Base-by-base conservation (phyloP, 30 jellyfish, hydroid and myxozoan species). In the Aurelia sp. region DNA sequence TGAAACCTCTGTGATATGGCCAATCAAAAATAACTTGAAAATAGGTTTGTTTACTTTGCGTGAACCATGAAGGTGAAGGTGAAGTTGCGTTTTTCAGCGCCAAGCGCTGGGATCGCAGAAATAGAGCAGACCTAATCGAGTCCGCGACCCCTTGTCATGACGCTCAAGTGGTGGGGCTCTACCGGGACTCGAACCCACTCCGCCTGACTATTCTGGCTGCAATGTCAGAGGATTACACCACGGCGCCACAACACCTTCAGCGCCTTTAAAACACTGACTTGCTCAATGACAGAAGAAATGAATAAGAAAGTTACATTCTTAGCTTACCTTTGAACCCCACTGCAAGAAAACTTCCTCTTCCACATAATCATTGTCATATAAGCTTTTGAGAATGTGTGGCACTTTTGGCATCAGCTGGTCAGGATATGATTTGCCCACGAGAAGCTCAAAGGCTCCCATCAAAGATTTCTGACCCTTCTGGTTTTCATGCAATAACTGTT, bases 331-430 rank as follows among this genome's bases (percentile, higher is more conserved):
- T 33, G 97, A 60, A 16, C 96, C 96, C 99, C 99, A 96, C 60
- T 92, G 96, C 71, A 96, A 47, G 55, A 96, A 77, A 35, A 96
- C 93, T 62, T 96, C 99, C 62, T 96, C 99, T 59, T 96, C 99
- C 47, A 96, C 91, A 65, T 81, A 73, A 74, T 96, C 99, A 61
- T 53, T 50, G 93, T 96, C 98, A 76, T 91, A 96, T n/a, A 92
- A 62, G 55, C 89, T 48, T 63, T 91, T 96, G 59, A 96, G 82
- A 48, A 96, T 82, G 71, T 87, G 98, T 20, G 99, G 94, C 19
- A 92, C 98, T 66, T 92, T 96, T 20, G 96, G 96, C 96, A 96
- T 68, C 79, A 96, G 79, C 72, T 84, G 89, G 15, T 89, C 97
- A 48, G 96, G 92, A 82, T 82, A 86, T 23, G 98, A 90, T 51